Conservation (phyloP, 2,113 vertebrate genomes). For the Aramus guarauna region DNA sequence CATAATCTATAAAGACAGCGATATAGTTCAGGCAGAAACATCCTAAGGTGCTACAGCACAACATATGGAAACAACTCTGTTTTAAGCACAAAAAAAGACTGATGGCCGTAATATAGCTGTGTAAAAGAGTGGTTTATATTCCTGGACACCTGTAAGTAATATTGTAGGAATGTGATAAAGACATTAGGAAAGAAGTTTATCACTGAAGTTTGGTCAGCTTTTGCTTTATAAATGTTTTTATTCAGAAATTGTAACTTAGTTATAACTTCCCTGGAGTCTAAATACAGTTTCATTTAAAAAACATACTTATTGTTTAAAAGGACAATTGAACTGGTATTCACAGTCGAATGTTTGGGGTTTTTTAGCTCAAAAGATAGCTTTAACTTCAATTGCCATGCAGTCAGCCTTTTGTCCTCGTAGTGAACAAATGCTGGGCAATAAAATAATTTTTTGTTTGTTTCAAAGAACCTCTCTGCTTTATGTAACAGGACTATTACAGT, state of each 20-base stretch:
- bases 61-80: constrained; percentile 13
- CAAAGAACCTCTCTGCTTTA: not conserved
- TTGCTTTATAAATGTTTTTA: not conserved
- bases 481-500: not conserved
- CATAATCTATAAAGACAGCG: not conserved
- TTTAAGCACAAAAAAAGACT: not conserved
- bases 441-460: not conserved
- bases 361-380: not conserved
- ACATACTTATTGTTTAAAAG: not conserved
- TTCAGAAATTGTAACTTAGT: not conserved
- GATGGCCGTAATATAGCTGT: not conserved
- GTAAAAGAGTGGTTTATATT: not conserved
- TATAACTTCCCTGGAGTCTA: not conserved
- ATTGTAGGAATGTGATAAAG: constrained; percentile 22
- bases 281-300: not conserved
- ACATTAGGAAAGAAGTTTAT: not conserved
- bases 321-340: not conserved
- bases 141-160: constrained; percentile 19
- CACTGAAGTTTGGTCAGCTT: not conserved
- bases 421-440: not conserved
- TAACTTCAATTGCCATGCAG: not conserved
- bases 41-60: not conserved
- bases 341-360: not conserved
- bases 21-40: not conserved
- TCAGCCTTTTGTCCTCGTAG: not conserved